Conservation (phyloP, 2,113 vertebrate species). For the Glaucidium brasilianum region DNA sequence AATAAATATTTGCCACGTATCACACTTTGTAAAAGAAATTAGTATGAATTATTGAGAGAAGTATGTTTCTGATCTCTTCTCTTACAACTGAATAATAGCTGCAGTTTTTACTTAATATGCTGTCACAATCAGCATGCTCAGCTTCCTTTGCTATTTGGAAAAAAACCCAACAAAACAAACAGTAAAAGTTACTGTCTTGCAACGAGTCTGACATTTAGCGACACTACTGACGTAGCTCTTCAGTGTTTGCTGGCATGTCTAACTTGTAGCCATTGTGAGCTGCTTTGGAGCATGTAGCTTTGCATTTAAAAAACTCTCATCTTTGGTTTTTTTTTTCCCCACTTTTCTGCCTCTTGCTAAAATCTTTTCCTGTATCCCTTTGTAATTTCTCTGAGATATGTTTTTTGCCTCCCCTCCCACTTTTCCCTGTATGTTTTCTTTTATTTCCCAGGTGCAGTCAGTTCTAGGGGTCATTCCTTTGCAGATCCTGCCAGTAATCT, state of each 20-base stretch:
- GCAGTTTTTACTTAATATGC: background rate
- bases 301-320: background rate
- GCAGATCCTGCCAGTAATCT: slow-evolving; percentile 95
- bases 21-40: background rate
- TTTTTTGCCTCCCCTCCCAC: background rate
- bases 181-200: background rate
- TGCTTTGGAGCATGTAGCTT: background rate
- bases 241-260: background rate
- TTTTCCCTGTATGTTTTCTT: slow-evolving; percentile 19
- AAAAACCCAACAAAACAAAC: background rate
- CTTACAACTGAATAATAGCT: background rate
- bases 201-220: background rate
- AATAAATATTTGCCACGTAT: background rate
- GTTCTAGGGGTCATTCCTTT: slow-evolving; percentile 91
- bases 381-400: background rate
- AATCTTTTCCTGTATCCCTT: background rate
- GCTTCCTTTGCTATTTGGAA: background rate
- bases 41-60: background rate
- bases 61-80: background rate
- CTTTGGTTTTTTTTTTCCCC: background rate
- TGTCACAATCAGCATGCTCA: background rate
- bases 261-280: background rate
- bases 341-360: background rate
- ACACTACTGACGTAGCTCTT: background rate
- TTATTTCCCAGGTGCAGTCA: slow-evolving; percentile 83